Percentiles rank a stretch among this genome's conserved stretches.
These are phyloP conservation scores for Oxystoma pomonae DNA, from an alignment of 2,888 invertebrate species.

Conservation along the genomic window DNA sequence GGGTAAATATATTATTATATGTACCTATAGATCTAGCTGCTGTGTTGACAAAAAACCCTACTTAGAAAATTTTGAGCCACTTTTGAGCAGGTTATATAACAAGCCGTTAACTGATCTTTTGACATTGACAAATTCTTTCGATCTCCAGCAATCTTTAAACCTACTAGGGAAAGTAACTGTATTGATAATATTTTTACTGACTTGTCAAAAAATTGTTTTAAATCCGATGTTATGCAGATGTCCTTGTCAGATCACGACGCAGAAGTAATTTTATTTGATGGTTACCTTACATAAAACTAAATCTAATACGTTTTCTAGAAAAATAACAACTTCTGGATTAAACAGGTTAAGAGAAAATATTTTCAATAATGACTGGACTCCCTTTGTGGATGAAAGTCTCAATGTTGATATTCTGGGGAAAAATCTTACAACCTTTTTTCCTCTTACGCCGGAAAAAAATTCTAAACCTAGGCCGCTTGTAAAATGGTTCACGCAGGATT, in stretches of 20 bases:
- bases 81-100: neutral
- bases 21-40: constrained; percentile 1
- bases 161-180: neutral
- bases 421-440: too few species aligned
- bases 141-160: neutral
- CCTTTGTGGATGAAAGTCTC: neutral
- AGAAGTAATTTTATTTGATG: too few species aligned
- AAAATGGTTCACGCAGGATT: too few species aligned
- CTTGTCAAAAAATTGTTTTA: too few species aligned
- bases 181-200: neutral
- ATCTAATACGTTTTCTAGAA: neutral
- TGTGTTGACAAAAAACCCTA: neutral
- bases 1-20: neutral
- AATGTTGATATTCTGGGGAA: neutral
- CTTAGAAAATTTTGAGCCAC: neutral
- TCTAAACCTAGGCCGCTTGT: too few species aligned
- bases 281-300: neutral
- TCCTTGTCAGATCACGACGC: too few species aligned
- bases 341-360: neutral
- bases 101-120: neutral
- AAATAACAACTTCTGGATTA: neutral
- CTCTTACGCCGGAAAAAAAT: neutral
- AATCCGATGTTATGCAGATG: too few species aligned
- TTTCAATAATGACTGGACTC: neutral
- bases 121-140: neutral